Base-by-base conservation (phyloP, 2,888 invertebrate species). In the Oscheius onirici region DNA sequence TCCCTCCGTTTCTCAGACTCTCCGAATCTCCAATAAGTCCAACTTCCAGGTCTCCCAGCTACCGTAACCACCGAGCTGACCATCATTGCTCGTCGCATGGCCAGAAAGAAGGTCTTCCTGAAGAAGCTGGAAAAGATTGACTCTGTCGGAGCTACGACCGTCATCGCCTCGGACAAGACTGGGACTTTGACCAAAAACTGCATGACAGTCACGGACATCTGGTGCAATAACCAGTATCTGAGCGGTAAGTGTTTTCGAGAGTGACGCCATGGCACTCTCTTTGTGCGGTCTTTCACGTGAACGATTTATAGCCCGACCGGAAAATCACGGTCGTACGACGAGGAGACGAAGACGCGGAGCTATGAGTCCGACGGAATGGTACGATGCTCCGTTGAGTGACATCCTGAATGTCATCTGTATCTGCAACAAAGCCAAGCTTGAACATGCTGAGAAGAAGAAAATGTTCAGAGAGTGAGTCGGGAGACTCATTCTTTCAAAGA, bases 191-290 rank as follows among this genome's bases (percentile, higher is more conserved):
- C 81, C 1, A 76, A 80, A 71, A 81, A 81, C 57, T 72, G 72
- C 55, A 75, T 81, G 74, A 80, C 78, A 28, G 81, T 81, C 10
- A 81, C 79, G 46, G 80, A 80, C 57, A 51, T 81, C 57, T 81
- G 78, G 78, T 76, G 63, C 75, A 76, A 81, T 51, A 68, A 73
- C 44, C 58, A 69, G 13, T 73, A 77, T 68, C 65, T 74, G 28
- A 77, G 75, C 44, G 79, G 79, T 79, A 55, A 52, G 76, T 70
- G 6, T 17, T n/a, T 17, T 52, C 3, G 22, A 52, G 13, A 13
- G 24, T 24, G 52, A 24, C 5, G n/a, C 52, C 22, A n/a, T 24
- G 6, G 5, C 13, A 22, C 20, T 52, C 13, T 3, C 24, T 22
- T 8, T 24, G 34, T 3, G 22, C 22, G 3, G 24, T n/a, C 57